Conservation (phyloP, 2,797 vertebrate species). For the Tapera naevia region DNA sequence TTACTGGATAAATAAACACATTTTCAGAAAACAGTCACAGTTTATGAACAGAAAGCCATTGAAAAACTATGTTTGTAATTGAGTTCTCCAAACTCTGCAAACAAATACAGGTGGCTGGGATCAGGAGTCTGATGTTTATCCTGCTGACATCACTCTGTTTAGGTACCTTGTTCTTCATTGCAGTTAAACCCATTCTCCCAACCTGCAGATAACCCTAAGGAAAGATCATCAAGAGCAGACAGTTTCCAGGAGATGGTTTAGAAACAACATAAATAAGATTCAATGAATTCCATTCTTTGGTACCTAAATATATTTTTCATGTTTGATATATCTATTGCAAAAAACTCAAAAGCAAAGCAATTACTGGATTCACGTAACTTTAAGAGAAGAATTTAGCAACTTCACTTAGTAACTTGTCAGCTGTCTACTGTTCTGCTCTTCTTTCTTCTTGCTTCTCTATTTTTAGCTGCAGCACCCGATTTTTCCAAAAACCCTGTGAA, state of each 20-base stretch:
- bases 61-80: background rate
- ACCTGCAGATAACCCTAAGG: background rate
- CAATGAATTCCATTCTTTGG: background rate
- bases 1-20: background rate
- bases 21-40: background rate
- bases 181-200: background rate
- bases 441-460: background rate
- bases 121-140: background rate
- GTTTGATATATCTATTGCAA: background rate
- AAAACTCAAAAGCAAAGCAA: background rate
- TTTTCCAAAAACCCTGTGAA: slow-evolving; percentile 84
- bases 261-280: background rate
- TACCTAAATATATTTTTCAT: background rate
- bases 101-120: background rate
- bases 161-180: rapidly evolving
- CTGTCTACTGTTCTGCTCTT: background rate
- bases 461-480: slow-evolving; percentile 84
- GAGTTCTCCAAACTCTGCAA: background rate
- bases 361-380: background rate
- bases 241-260: background rate
- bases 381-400: background rate
- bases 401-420: background rate
- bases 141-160: background rate
- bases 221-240: background rate
- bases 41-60: background rate